Conservation (phyloP, 2,113 vertebrate genomes). For the Amblyornis subalaris region DNA sequence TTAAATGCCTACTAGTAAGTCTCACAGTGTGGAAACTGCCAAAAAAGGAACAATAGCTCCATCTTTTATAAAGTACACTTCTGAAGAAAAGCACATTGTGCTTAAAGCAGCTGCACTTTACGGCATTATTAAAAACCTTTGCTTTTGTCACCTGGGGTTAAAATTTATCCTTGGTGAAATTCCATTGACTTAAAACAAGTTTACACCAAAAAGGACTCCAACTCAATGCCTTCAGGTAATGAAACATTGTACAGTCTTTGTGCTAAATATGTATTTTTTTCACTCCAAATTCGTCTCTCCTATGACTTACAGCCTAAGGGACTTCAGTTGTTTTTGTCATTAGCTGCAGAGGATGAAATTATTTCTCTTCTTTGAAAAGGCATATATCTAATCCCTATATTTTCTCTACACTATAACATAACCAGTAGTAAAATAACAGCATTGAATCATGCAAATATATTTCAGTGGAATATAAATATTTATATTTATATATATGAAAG, state of each 20-base stretch:
- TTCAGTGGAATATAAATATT: background rate
- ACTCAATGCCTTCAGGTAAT: background rate
- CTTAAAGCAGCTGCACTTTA: background rate
- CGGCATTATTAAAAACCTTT: background rate
- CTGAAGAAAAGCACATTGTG: background rate
- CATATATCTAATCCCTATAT: background rate
- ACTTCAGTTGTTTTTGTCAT: background rate
- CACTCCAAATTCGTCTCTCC: background rate
- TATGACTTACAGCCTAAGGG: background rate
- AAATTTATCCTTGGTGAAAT: background rate
- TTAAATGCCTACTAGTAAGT: background rate
- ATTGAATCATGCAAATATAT: background rate
- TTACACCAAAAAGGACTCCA: background rate
- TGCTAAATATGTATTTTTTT: background rate
- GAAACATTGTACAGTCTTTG: background rate
- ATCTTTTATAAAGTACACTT: background rate
- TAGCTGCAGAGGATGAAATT: background rate
- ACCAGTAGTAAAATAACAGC: background rate
- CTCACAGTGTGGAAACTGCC: background rate
- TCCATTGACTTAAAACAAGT: background rate
- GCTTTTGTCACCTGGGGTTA: conserved; percentile 1
- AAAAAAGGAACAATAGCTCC: conserved; percentile 14
- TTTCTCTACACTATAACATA: background rate
- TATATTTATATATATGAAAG: background rate
- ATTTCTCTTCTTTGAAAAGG: background rate